Percentiles rank a stretch among this genome's conserved stretches.
Evolutionary conservation across 2,113 vertebrate species (phyloP).

Genomic region (Mugil cephalus): DNA sequence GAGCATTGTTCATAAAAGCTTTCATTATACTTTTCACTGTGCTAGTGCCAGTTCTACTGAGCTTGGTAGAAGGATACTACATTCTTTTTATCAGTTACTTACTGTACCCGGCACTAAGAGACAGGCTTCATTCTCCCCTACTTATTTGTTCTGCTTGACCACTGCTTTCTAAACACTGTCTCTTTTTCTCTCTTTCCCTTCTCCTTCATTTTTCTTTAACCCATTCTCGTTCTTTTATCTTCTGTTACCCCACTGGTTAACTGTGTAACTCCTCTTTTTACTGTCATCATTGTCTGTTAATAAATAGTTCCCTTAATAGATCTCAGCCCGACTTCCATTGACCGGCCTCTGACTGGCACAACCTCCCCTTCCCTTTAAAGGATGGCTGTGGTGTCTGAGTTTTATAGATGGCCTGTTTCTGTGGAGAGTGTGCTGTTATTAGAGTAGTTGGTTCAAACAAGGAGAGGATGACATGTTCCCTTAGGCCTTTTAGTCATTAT

Average conservation of each 20-base stretch:
- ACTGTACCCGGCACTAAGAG: slow-evolving; percentile 27
- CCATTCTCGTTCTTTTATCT: slow-evolving; percentile 14
- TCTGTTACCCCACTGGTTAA: background rate
- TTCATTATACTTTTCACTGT: no score
- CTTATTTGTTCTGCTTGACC: background rate
- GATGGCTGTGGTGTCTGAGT: slow-evolving; percentile 24
- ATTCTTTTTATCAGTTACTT: slow-evolving; percentile 32
- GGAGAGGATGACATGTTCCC: background rate
- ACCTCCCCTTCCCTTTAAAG: slow-evolving; percentile 16
- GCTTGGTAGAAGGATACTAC: slow-evolving; percentile 10
- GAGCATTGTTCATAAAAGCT: no score
- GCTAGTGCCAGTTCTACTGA: background rate
- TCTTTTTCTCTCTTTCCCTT: slow-evolving; percentile 39
- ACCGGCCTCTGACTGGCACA: slow-evolving; percentile 50
- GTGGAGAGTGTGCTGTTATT: slow-evolving; percentile 14
- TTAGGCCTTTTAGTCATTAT: slow-evolving; percentile 23
- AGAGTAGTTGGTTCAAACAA: slow-evolving; percentile 5
- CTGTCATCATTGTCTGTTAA: background rate
- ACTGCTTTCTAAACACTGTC: slow-evolving; percentile 43
- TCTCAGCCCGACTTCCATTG: slow-evolving; percentile 78
- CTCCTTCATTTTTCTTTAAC: slow-evolving; percentile 8
- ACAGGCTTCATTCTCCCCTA: background rate
- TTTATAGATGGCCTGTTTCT: slow-evolving; percentile 24
- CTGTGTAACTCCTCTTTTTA: background rate
- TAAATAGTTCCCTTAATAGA: slow-evolving; percentile 80